phyloP scores from a whole-genome alignment of 2,797 vertebrate species.

The Danio aesculapii region DNA sequence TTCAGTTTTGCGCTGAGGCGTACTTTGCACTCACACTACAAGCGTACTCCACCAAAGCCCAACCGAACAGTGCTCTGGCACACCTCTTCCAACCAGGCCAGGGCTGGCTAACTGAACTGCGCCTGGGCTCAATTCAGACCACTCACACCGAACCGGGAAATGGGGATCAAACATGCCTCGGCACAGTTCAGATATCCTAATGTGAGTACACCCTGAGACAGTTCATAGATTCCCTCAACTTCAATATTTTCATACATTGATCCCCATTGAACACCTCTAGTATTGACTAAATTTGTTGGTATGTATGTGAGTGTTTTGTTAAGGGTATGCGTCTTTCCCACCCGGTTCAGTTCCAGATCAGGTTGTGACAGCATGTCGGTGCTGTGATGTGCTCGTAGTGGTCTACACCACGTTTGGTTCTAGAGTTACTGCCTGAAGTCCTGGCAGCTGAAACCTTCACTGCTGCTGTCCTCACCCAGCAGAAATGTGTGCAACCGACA shows the following conservation, averaged over 20 bases:
- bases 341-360: conserved; percentile 27
- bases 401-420: conserved; percentile 30
- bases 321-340: not conserved
- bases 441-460: conserved; percentile 36
- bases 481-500: conserved; percentile 49
- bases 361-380: conserved; percentile 9
- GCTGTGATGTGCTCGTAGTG: conserved; percentile 33
- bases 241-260: not conserved
- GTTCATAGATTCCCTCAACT: not conserved
- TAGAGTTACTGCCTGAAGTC: conserved; percentile 37
- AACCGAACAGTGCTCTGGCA: too few relatives aligned
- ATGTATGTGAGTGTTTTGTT: not conserved
- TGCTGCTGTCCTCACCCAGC: conserved; percentile 36
- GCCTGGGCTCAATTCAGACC: too few relatives aligned
- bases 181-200: too few relatives aligned
- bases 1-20: too few relatives aligned
- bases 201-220: too few relatives aligned
- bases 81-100: too few relatives aligned
- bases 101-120: too few relatives aligned
- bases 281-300: too few relatives aligned
- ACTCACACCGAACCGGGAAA: too few relatives aligned
- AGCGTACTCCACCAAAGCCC: too few relatives aligned
- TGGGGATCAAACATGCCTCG: too few relatives aligned
- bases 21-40: too few relatives aligned
- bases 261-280: not conserved